Evolutionary conservation across 2,888 invertebrate species (phyloP).

Genomic region (Dryobotodes eremita): DNA sequence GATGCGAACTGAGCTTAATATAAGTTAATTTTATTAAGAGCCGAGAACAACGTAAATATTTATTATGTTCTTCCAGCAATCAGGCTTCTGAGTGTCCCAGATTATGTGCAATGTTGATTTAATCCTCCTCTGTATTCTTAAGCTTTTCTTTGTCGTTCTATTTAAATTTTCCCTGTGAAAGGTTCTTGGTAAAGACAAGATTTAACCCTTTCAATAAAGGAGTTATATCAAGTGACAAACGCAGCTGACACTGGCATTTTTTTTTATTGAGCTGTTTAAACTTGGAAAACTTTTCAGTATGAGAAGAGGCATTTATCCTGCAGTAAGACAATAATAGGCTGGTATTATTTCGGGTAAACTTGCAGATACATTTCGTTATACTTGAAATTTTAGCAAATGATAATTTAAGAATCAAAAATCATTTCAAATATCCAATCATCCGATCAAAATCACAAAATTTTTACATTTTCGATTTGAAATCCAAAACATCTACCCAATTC

Average conservation of each 20-base stretch:
- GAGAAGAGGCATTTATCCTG: too few relatives aligned
- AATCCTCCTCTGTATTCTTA: slow-evolving; percentile 19
- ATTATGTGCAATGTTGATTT: slow-evolving; percentile 41
- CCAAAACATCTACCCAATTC: background rate
- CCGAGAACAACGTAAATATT: slow-evolving; percentile 28
- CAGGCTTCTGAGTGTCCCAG: slow-evolving; percentile 24
- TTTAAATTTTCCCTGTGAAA: slow-evolving; percentile 25
- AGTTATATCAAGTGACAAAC: slow-evolving; percentile 18
- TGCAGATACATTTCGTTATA: background rate
- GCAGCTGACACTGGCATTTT: background rate
- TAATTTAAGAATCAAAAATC: background rate
- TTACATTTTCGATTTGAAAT: background rate
- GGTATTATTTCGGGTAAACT: too few relatives aligned
- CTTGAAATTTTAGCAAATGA: background rate
- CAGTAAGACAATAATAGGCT: too few relatives aligned
- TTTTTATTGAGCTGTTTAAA: background rate
- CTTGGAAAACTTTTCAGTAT: background rate
- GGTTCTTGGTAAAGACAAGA: background rate
- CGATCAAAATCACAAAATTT: background rate
- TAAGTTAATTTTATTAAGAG: slow-evolving; percentile 36
- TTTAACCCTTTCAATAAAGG: slow-evolving; percentile 13
- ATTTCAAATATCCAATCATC: background rate
- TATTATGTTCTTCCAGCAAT: slow-evolving; percentile 29
- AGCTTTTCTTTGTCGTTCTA: slow-evolving; percentile 20
- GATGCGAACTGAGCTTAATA: slow-evolving; percentile 20